phyloP scores from a whole-genome alignment of 30 jellyfish, hydroid and myxozoan genomes.

The Clytia hemisphaerica region DNA sequence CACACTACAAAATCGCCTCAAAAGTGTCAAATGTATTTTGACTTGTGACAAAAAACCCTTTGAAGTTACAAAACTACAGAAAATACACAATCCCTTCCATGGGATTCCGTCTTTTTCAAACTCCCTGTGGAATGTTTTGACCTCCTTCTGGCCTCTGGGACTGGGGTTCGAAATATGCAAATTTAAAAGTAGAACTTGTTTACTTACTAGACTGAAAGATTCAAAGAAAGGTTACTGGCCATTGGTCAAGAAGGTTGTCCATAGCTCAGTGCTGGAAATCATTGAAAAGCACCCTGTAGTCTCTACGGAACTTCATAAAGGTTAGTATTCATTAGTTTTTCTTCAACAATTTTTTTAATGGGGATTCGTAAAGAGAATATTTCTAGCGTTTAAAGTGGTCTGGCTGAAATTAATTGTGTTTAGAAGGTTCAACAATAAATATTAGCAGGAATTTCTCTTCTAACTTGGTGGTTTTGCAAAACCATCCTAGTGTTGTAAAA shows the following conservation, averaged over 20 bases:
- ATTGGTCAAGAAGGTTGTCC: constrained; percentile 46
- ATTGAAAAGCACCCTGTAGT: constrained; percentile 71
- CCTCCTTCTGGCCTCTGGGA: too few relatives aligned
- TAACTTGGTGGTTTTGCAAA: neutral
- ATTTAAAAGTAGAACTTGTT: neutral
- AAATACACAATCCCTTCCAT: neutral
- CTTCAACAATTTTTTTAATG: too few relatives aligned
- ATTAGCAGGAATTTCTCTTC: neutral
- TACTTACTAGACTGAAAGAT: constrained; percentile 36
- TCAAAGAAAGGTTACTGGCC: constrained; percentile 88
- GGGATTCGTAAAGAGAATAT: too few relatives aligned
- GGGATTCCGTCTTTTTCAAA: neutral
- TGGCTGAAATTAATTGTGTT: neutral
- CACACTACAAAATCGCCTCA: too few relatives aligned
- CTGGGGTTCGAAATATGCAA: too few relatives aligned
- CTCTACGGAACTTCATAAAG: constrained; percentile 38
- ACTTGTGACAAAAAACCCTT: neutral
- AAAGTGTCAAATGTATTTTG: too few relatives aligned
- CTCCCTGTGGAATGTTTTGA: too few relatives aligned
- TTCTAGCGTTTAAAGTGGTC: too few relatives aligned
- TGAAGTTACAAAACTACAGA: neutral
- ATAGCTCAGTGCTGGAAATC: constrained; percentile 60
- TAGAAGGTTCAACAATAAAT: neutral
- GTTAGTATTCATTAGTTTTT: constrained; percentile 11
- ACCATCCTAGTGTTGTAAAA: too few relatives aligned